Evolutionary conservation across 2,888 invertebrate species (phyloP).

Genomic region (Hofmannophila pseudospretella): DNA sequence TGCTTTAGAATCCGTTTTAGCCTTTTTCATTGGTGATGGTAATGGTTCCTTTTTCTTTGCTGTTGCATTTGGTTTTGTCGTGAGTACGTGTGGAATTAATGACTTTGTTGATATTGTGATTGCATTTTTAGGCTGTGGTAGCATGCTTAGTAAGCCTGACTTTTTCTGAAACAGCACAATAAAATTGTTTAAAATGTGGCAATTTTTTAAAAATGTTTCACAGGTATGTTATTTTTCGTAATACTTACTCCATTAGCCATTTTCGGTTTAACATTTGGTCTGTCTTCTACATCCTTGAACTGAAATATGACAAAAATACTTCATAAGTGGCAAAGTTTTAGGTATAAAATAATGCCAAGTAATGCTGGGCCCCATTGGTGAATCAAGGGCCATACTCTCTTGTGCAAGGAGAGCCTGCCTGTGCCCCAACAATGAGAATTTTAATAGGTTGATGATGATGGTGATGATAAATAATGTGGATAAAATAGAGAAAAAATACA

Average conservation of each 20-base stretch:
- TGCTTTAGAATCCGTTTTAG: slow-evolving; percentile 29
- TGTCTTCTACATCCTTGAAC: slow-evolving; percentile 79
- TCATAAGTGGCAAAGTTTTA: too few species aligned
- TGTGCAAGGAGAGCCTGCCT: too few species aligned
- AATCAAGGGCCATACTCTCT: too few species aligned
- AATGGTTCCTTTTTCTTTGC: slow-evolving; percentile 34
- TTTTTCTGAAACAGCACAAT: slow-evolving; percentile 68
- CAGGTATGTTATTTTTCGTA: background rate
- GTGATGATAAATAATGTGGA: too few species aligned
- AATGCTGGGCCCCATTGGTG: too few species aligned
- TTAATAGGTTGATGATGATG: too few species aligned
- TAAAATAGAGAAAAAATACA: too few species aligned
- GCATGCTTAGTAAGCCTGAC: slow-evolving; percentile 81
- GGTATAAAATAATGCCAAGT: too few species aligned
- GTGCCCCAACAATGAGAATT: too few species aligned
- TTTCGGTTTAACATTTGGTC: slow-evolving; percentile 57
- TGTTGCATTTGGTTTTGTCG: slow-evolving; percentile 45
- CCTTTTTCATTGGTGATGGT: slow-evolving; percentile 34
- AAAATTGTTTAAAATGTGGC: background rate
- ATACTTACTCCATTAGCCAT: slow-evolving; percentile 70
- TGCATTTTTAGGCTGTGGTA: slow-evolving; percentile 82
- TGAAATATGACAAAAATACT: slow-evolving; percentile 37
- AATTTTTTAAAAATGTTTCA: slow-evolving; percentile 4
- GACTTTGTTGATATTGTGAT: slow-evolving; percentile 47
- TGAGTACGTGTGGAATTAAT: slow-evolving; percentile 65